phyloP scores from a whole-genome alignment of 2,113 vertebrate genomes.

The Scophthalmus maximus region DNA sequence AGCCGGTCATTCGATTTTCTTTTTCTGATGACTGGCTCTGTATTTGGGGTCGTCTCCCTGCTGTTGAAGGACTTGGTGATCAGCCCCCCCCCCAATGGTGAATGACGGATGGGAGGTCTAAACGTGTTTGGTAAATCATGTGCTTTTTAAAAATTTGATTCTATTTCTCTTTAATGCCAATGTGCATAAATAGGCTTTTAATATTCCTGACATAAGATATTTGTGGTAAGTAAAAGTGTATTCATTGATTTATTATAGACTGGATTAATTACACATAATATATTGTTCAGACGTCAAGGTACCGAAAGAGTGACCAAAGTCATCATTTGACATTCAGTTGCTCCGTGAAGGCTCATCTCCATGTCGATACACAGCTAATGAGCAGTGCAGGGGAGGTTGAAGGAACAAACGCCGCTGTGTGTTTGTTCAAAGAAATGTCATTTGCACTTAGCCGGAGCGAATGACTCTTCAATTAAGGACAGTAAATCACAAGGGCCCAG shows the following conservation, averaged over 20 bases:
- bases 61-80: neutral
- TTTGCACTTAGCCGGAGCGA: neutral
- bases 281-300: neutral
- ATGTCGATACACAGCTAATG: conserved; percentile 14
- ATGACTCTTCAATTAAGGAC: neutral
- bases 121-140: too few relatives aligned
- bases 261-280: too few relatives aligned
- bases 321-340: neutral
- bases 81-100: too few relatives aligned
- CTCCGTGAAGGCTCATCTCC: neutral
- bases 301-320: neutral
- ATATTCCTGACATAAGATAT: too few relatives aligned
- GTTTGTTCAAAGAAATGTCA: neutral
- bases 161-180: too few relatives aligned
- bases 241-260: too few relatives aligned
- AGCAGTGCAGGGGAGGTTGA: neutral
- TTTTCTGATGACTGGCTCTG: neutral
- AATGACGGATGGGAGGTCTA: neutral
- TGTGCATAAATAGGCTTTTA: too few relatives aligned
- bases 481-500: neutral
- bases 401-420: neutral
- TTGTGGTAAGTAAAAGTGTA: too few relatives aligned
- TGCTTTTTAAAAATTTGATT: too few relatives aligned
- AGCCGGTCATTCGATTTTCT: too few relatives aligned
- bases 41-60: neutral